Base-by-base conservation (phyloP, 2,888 invertebrate genomes). In the Odiellus spinosus region DNA sequence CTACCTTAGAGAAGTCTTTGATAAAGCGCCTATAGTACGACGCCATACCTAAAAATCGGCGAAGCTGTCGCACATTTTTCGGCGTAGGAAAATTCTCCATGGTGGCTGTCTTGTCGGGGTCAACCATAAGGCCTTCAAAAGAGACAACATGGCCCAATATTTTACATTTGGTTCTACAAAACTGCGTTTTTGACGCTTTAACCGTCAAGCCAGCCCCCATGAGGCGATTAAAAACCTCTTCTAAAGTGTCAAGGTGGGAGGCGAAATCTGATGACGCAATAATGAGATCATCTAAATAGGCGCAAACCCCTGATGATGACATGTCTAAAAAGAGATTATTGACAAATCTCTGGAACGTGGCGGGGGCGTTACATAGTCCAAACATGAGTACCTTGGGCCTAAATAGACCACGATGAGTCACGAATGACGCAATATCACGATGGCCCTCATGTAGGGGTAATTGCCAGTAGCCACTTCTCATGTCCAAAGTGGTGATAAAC, bases 271-370 rank as follows among this genome's bases (percentile, higher is more conserved):
- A 33, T 6, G 51, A 46, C 20, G 46, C 54, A 1, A 58, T 46
- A 8, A 59, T 47, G 1, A 56, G 47, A 40, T 60, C 56, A 32
- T 59, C 56, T 3, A 58, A 32, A 42, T 58, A 59, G 6, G 55
- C 48, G 4, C 57, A 36, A 19, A 51, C 49, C 3, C 40, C 47
- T 5, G 45, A 38, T 48, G 50, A 55, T n/a, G 52, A 48, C 8
- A 54, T 40, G 2, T 48, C 49, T 6, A 40, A 33, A 12, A 54
- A 42, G 2, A 51, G 47, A 19, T 21, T 40, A 33, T 48, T 52
- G 53, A 53, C 52, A n/a, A 49, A 14, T 1, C 39, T 33, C 2
- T 50, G 49, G 44, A 55, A 55, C 1, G 48, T 49, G 14, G 26
- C 18, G 10, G 52, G 49, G 15, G 51, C 47, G 26, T 50, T 51